A percentile compares a stretch with the other conserved stretches of the same genome.
phyloP scores from a whole-genome alignment of 2,797 vertebrate species.

The Sebastes flavidus region DNA sequence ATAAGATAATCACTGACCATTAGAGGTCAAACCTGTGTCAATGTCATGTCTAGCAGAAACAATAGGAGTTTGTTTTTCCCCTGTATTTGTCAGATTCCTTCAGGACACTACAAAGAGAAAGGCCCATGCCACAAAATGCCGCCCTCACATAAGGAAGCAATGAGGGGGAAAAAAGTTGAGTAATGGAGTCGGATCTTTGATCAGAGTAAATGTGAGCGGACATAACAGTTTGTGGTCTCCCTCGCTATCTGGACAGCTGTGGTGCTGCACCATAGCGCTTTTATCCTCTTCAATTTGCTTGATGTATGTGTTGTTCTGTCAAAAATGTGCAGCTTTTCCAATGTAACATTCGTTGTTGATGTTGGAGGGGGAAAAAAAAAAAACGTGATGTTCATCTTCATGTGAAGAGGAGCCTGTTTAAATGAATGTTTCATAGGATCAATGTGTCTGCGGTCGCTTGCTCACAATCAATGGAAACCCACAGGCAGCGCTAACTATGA shows the following conservation, averaged over 20 bases:
- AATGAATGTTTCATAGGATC: conserved; percentile 3
- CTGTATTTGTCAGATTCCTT: conserved; percentile 51
- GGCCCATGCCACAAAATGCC: conserved; percentile 54
- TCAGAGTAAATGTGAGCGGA: conserved; percentile 73
- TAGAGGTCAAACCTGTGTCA: conserved; percentile 33
- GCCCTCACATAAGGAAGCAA: conserved; percentile 72
- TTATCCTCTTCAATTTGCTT: conserved; percentile 62
- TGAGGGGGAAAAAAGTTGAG: conserved; percentile 55
- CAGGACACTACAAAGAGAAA: conserved; percentile 61
- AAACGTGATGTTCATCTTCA: conserved; percentile 6
- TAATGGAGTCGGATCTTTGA: conserved; percentile 70
- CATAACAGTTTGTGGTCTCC: conserved; percentile 70
- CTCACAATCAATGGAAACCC: conserved; percentile 30
- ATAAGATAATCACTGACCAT: conserved; percentile 32
- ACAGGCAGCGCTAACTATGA: neutral
- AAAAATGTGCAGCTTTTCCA: conserved; percentile 40
- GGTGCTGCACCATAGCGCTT: conserved; percentile 37
- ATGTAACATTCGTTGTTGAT: conserved; percentile 26
- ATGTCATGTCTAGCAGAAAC: conserved; percentile 49
- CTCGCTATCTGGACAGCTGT: conserved; percentile 67
- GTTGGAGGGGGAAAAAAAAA: neutral
- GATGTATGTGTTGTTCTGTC: conserved; percentile 57
- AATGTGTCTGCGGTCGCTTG: neutral
- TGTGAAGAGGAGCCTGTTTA: neutral
- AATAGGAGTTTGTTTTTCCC: conserved; percentile 63